phyloP scores from a whole-genome alignment of 2,888 invertebrate genomes.

The Agrotis ipsilon region DNA sequence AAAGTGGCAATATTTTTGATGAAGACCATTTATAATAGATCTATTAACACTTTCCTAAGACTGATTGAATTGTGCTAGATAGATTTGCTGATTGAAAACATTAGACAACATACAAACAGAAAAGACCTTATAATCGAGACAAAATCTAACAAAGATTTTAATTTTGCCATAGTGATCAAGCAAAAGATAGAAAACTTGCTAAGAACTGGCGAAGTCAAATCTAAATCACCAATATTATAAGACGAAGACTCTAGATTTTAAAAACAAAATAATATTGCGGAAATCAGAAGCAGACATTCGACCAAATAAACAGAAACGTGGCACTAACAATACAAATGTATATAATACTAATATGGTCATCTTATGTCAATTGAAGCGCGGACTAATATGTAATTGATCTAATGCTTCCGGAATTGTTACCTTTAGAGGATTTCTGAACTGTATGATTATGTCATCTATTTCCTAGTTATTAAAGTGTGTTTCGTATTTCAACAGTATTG shows the following conservation, averaged over 20 bases:
- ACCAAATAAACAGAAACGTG: slow-evolving; percentile 4
- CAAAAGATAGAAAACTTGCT: not conserved
- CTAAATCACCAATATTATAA: not conserved
- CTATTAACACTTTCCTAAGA: not conserved
- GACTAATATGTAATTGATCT: slow-evolving; percentile 31
- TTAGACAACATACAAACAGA: not conserved
- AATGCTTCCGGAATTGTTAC: slow-evolving; percentile 53
- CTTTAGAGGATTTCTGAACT: not conserved
- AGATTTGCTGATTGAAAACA: not conserved
- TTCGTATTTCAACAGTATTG: too few species aligned
- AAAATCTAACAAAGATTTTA: not conserved
- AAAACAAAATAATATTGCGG: not conserved
- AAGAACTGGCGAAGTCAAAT: not conserved
- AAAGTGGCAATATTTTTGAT: not conserved
- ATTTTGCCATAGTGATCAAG: not conserved
- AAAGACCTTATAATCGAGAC: not conserved
- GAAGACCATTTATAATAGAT: not conserved
- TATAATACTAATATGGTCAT: slow-evolving; percentile 3
- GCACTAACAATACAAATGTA: not conserved
- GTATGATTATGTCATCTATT: slow-evolving; percentile 15
- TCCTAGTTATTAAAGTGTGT: too few species aligned
- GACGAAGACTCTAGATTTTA: not conserved
- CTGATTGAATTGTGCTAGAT: not conserved
- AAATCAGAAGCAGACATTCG: not conserved
- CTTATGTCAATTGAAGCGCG: slow-evolving; percentile 15